Conservation (phyloP, 2,888 invertebrate species). For the Cepaea hortensis region DNA sequence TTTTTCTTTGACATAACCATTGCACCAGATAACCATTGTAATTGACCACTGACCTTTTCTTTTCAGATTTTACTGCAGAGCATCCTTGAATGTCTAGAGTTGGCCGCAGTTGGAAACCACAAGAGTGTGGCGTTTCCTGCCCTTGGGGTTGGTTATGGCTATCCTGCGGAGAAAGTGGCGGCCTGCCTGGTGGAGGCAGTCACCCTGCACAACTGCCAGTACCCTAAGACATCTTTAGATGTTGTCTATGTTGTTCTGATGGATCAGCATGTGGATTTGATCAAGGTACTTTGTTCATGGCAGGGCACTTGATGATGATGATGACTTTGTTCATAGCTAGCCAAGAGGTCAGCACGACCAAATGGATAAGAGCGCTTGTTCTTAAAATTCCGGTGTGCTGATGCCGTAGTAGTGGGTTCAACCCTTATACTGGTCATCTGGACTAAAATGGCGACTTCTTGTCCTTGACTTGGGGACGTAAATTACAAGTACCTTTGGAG, state of each 20-base stretch:
- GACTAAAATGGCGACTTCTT: no score
- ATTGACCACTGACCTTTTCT: not conserved
- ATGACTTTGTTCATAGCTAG: no score
- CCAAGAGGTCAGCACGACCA: no score
- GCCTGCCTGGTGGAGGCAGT: not conserved
- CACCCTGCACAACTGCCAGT: slow-evolving; percentile 13
- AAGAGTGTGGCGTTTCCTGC: slow-evolving; percentile 20
- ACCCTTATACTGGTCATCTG: no score
- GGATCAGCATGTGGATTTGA: not conserved
- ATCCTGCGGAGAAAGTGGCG: slow-evolving; percentile 8
- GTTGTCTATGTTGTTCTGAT: slow-evolving; percentile 13
- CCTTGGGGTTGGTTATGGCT: slow-evolving; percentile 2
- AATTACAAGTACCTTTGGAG: no score
- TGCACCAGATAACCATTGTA: no score
- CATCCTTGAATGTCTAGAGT: slow-evolving; percentile 14
- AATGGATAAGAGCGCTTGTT: no score
- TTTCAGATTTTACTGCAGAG: slow-evolving; percentile 19
- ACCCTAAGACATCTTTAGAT: not conserved
- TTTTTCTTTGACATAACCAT: no score
- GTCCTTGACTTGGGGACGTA: no score
- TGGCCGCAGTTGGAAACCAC: slow-evolving; percentile 3
- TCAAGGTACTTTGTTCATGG: not conserved
- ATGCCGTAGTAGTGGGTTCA: no score
- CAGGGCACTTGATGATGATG: no score
- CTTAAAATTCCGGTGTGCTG: no score